Evolutionary conservation across 2,113 vertebrate species (phyloP), one percentile per base, ranked within the genome.

Genomic region (Shinisaurus crocodilurus): DNA sequence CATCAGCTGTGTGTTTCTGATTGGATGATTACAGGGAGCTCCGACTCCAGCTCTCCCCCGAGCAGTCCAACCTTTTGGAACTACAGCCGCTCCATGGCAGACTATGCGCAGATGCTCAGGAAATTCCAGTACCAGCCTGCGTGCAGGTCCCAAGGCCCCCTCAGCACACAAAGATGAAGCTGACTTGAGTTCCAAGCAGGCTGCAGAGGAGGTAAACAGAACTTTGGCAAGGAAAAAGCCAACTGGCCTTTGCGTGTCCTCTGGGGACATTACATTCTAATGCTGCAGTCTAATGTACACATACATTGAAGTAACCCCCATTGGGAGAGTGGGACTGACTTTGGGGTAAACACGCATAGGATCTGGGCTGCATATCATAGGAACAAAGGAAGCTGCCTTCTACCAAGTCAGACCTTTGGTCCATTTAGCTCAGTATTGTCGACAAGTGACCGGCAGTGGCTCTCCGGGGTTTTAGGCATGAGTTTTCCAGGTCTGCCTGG

Each of bases 91-190:
- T 98, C 98, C 0, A 93, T 98, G 94, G 98, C 98, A 0, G 99
- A 99, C 94, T 98, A 98, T 0, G 97, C 98, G 0, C 99, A 99
- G 93, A 98, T 98, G 72, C 96, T 99, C 91, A 97, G 98, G 93
- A 99, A 99, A 67, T 99, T 98, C 95, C 98, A 99, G 90, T 99
- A 99, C 88, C 99, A 99, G 95, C 95, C 98, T 0, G 98, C 99
- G 43, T 99, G 98, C 92, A 97, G 99, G 82, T 99, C 98, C 70
- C 98, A 98, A n/a, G 92, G 98, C 98, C 5, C 99, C 99, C 0
- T 99, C 98, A 7, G 98, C 99, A 5, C 98, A 98, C 97, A 99
- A 99, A 92, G 99, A 99, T 5, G 99, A 99, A 89, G 98, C 98
- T 0, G 99, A 99, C 89, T 97, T 99, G 89, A 98, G 98, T 74